Evolutionary conservation across 1,140 invertebrate genomes (phyloP).

Genomic region (Tigriopus japonicus): DNA sequence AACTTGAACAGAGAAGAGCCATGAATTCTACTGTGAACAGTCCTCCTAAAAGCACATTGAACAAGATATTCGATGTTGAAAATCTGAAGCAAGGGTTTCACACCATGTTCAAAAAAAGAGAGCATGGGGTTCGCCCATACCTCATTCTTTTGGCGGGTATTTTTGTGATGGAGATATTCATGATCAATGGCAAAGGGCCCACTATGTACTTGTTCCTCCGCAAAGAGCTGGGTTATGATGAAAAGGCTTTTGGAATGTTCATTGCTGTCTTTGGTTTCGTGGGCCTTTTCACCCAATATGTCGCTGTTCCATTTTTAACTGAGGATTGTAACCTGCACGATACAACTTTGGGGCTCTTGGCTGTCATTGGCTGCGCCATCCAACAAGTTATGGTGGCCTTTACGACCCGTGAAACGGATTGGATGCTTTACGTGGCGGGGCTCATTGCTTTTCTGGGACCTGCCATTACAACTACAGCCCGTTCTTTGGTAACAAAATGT

Average conservation of each 20-base stretch:
- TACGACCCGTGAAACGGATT: neutral
- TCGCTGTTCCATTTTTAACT: constrained; percentile 7
- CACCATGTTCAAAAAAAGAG: constrained; percentile 5
- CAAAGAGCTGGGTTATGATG: constrained; percentile 5
- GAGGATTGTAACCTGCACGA: constrained; percentile 5
- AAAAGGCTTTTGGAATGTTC: neutral
- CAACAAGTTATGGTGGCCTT: neutral
- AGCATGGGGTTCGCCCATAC: neutral
- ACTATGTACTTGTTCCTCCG: constrained; percentile 6
- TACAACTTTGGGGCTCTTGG: neutral
- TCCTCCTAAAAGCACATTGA: neutral
- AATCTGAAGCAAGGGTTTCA: constrained; percentile 5
- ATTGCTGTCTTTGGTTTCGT: constrained; percentile 12
- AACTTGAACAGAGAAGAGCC: neutral
- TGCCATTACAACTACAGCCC: neutral
- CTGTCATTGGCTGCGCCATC: neutral
- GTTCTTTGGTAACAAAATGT: constrained; percentile 14
- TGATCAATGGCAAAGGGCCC: constrained; percentile 15
- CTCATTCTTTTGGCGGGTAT: neutral
- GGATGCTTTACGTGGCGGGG: constrained; percentile 6
- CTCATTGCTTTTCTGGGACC: constrained; percentile 3
- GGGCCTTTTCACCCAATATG: constrained; percentile 9
- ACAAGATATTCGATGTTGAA: constrained; percentile 2
- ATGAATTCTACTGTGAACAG: no score
- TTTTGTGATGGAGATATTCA: constrained; percentile 11